Evolutionary conservation across 2,113 vertebrate genomes (phyloP).

Genomic region (Holacanthus passer): DNA sequence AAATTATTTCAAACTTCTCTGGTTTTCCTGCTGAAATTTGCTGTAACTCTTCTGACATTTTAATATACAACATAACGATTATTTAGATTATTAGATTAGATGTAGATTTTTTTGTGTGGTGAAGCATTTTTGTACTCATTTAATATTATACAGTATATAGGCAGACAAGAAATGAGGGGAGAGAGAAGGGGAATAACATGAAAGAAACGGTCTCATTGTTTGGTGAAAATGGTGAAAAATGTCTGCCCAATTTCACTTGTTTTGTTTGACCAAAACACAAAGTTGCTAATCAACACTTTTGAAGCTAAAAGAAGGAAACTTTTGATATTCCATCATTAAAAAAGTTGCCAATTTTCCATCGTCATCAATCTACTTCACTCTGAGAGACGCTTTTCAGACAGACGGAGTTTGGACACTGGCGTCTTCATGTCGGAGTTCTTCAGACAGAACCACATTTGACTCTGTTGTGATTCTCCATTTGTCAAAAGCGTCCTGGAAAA

Average conservation of each 20-base stretch:
- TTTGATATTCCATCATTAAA: neutral
- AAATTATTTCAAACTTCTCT: slow-evolving; percentile 14
- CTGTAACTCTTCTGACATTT: slow-evolving; percentile 4
- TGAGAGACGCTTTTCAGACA: neutral
- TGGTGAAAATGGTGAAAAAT: neutral
- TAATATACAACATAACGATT: slow-evolving; percentile 19
- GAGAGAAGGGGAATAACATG: neutral
- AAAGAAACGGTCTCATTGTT: slow-evolving; percentile 8
- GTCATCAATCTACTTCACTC: neutral
- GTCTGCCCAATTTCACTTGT: neutral
- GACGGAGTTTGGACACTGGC: neutral
- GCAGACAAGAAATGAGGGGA: neutral
- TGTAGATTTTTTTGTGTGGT: too few relatives aligned
- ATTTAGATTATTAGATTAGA: slow-evolving; percentile 14
- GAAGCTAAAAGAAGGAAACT: neutral
- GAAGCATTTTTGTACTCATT: neutral
- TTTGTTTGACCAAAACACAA: neutral
- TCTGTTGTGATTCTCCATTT: slow-evolving; percentile 6
- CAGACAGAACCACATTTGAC: slow-evolving; percentile 1
- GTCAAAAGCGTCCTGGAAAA: slow-evolving; percentile 19
- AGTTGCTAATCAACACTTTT: neutral
- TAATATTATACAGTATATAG: neutral
- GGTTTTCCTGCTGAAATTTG: slow-evolving; percentile 16
- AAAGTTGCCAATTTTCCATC: neutral
- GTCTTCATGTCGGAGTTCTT: neutral